Evolutionary conservation across 2,113 vertebrate genomes (phyloP).

Genomic region (Polypterus senegalus): DNA sequence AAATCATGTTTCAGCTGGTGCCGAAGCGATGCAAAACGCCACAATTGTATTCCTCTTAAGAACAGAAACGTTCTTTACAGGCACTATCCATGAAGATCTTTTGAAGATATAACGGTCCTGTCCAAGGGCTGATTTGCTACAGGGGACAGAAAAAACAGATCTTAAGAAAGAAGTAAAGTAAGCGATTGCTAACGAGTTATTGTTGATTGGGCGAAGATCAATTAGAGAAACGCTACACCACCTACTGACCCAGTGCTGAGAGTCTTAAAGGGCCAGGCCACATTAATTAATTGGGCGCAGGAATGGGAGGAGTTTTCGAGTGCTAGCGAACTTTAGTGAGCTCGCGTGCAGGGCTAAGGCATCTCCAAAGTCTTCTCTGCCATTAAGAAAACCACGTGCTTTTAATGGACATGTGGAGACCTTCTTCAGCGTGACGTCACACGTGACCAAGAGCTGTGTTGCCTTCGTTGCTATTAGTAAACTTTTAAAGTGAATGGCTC

Average conservation of each 20-base stretch:
- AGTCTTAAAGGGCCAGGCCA: conserved; percentile 67
- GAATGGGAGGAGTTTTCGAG: conserved; percentile 62
- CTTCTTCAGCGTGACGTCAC: conserved; percentile 10
- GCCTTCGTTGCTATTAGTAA: conserved; percentile 1
- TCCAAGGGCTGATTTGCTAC: conserved; percentile 37
- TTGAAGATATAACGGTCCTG: conserved; percentile 30
- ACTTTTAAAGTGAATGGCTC: conserved; percentile 1
- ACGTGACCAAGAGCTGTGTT: conserved; percentile 1
- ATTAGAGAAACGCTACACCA: conserved; percentile 60
- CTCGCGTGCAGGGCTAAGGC: conserved; percentile 44
- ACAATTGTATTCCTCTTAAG: conserved; percentile 39
- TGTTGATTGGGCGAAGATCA: conserved; percentile 67
- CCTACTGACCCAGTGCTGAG: conserved; percentile 51
- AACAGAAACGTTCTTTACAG: conserved; percentile 36
- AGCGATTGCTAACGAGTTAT: conserved; percentile 59
- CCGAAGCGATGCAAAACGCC: conserved; percentile 29
- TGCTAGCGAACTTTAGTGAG: conserved; percentile 34
- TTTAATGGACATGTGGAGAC: conserved; percentile 24
- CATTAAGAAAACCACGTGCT: conserved; percentile 27
- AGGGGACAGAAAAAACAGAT: conserved; percentile 13
- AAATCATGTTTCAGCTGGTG: conserved; percentile 46
- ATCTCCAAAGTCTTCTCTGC: conserved; percentile 45
- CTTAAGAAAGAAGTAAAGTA: conserved; percentile 25
- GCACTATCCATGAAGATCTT: conserved; percentile 50
- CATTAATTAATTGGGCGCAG: conserved; percentile 61